phyloP scores from a whole-genome alignment of 2,113 vertebrate species.

The Coreoperca whiteheadi region DNA sequence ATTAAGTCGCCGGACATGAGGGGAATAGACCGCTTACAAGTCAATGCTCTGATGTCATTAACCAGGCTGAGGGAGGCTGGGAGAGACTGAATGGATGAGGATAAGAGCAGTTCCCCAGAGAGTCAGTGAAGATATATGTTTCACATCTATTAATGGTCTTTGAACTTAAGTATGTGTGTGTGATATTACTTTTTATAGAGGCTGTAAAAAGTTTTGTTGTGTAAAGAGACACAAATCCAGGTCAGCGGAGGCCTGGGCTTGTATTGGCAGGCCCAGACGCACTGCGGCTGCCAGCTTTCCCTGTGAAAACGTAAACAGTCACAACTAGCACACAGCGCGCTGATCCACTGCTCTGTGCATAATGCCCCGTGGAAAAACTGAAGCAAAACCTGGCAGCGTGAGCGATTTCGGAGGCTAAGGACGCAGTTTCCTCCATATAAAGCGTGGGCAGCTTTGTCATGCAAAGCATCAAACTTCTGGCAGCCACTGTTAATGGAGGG shows the following conservation, averaged over 20 bases:
- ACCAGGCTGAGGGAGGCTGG: conserved; percentile 34
- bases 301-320: conserved; percentile 73
- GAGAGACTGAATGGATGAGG: conserved; percentile 47
- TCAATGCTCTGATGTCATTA: conserved; percentile 67
- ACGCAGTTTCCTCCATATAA: conserved; percentile 51
- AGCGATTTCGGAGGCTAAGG: conserved; percentile 54
- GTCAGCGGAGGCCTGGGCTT: conserved; percentile 69
- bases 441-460: conserved; percentile 53
- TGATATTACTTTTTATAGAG: conserved; percentile 64
- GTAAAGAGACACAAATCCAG: conserved; percentile 70
- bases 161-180: conserved; percentile 53
- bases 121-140: conserved; percentile 57
- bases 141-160: conserved; percentile 63
- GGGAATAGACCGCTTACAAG: conserved; percentile 66
- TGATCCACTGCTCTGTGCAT: conserved; percentile 64
- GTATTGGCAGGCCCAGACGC: conserved; percentile 63
- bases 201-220: conserved; percentile 67
- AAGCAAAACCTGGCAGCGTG: conserved; percentile 58
- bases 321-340: conserved; percentile 57
- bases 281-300: conserved; percentile 64
- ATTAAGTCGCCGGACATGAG: conserved; percentile 63
- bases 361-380: conserved; percentile 70
- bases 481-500: conserved; percentile 43
- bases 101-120: conserved; percentile 45
- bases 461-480: conserved; percentile 43